Base-by-base conservation (phyloP, 1,140 invertebrate species). In the Pogonus chalceus region DNA sequence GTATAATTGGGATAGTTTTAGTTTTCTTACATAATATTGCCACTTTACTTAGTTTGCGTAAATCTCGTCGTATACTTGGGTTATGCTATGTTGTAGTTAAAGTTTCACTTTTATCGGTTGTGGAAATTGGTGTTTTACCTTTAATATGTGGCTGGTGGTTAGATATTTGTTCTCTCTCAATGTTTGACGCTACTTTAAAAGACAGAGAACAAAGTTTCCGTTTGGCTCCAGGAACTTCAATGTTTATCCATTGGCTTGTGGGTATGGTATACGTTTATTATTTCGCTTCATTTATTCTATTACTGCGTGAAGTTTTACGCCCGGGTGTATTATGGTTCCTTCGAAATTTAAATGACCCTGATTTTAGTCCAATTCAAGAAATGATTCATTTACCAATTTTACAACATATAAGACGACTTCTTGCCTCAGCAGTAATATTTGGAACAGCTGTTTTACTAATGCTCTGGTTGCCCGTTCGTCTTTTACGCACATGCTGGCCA, bases 201-300 rank as follows among this genome's bases (percentile, higher is more conserved):
- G 90, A 92, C 64, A 74, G 96, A 39, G 86, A 96, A 70, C 79
- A 83, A 0, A 91, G 88, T 56, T 95, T 98, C 59, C 81, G 84
- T 57, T 76, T 84, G 0, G 87, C 92, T 0, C 96, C 96, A 0
- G 92, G 92, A 37, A 97, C 95, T 0, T 95, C 91, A 0, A 92
- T 98, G 79, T 99, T 99, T 65, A 87, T 98, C 49, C 96, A 99
- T 71, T 99, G 96, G 96, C 79, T 98, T 9, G 88, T 96, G n/a
- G 96, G 96, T 51, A 98, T 98, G 93, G 86, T 99, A 1, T 99
- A 97, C 70, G 93, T 99, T 14, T 99, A 99, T 71, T 99, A 99
- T 72, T 98, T 98, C 68, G 96, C 96, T 7, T 97, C 94, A 0
- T 98, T 98, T 66, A 92, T 98, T 31, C 76, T 98, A 0, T 72